A percentile compares a stretch with the other conserved stretches of the same genome.
Conservation (phyloP, 2,797 vertebrate genomes). For the Xerus rutilus region DNA sequence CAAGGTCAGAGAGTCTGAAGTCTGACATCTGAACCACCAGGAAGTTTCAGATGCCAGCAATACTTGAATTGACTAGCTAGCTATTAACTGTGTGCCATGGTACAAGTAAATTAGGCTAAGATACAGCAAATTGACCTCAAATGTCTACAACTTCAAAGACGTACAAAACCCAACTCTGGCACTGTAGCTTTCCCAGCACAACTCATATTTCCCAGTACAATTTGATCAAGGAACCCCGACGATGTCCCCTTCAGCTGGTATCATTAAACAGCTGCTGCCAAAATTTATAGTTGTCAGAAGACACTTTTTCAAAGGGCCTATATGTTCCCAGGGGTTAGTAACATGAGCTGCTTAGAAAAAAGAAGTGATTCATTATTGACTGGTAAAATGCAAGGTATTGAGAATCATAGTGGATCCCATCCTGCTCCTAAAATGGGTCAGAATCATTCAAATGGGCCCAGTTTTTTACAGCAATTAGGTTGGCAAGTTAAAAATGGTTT, state of each 20-base stretch:
- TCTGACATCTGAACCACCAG: background rate
- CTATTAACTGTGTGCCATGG: background rate
- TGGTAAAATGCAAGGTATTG: conserved; percentile 28
- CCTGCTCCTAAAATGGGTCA: conserved; percentile 20
- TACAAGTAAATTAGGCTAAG: background rate
- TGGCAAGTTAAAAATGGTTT: conserved; percentile 77
- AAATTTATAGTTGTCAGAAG: background rate
- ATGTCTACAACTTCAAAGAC: background rate
- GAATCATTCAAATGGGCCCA: conserved; percentile 53
- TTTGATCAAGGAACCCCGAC: conserved; percentile 28
- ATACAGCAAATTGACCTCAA: conserved; percentile 31
- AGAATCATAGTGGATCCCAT: conserved; percentile 8
- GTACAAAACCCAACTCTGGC: background rate
- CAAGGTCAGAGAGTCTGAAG: background rate
- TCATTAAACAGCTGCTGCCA: background rate
- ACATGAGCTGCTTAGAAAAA: conserved; percentile 15
- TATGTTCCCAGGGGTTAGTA: background rate
- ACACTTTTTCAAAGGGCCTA: background rate
- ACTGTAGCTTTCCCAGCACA: background rate
- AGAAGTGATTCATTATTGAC: conserved; percentile 2
- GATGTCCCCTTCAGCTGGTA: conserved; percentile 14
- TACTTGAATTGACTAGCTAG: background rate
- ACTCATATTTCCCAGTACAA: background rate
- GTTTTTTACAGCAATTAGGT: conserved; percentile 63
- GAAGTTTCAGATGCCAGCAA: conserved; percentile 1